Evolutionary conservation across 1,140 invertebrate genomes (phyloP), one percentile per base, ranked within the genome.

Genomic region (Monomorium pharaonis): DNA sequence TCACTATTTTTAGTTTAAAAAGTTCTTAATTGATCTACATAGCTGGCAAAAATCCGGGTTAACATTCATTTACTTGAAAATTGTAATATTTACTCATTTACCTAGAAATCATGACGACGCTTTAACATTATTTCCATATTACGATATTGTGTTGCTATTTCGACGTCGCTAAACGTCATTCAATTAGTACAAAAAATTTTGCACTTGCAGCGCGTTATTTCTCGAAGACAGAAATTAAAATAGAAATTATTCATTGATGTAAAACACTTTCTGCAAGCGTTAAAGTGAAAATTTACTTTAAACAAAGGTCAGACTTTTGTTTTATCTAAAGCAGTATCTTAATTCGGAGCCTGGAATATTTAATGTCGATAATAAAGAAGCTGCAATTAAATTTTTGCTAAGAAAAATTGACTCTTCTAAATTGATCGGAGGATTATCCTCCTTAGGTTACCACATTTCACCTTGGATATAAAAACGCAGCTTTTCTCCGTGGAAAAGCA

Each of bases 331-430:
- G 12, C 4, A 42, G 12, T 49, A 42, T 18, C 14, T 42, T n/a
- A 9, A 42, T 58, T 58, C 24, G 12, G 2, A 9, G 1, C 16
- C 56, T 37, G 18, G 51, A 14, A 56, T 5, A 18, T 56, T 74
- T 56, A 74, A 75, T 58, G 7, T 75, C 16, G 0, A 56, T 10
- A 16, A 58, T 75, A 37, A 58, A 58, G 21, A 58, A 56, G 2
- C 21, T 18, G 14, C 21, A 58, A 42, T 75, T 58, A 75, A n/a
- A 56, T 75, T 75, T 75, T 75, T 58, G 7, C 33, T 18, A 56
- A 42, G n/a, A 75, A 21, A 21, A 75, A 42, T 75, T 14, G 33
- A 75, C 9, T 37, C 33, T 12, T 37, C 33, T 12, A 56, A 75
- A 75, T 58, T 75, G 33, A 75, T 24, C n/a, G 14, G 30, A 24